Percentiles rank a stretch among this genome's conserved stretches.
Evolutionary conservation across 64 coral and sea anemone genomes (phyloP).

Genomic region (Porites lutea): DNA sequence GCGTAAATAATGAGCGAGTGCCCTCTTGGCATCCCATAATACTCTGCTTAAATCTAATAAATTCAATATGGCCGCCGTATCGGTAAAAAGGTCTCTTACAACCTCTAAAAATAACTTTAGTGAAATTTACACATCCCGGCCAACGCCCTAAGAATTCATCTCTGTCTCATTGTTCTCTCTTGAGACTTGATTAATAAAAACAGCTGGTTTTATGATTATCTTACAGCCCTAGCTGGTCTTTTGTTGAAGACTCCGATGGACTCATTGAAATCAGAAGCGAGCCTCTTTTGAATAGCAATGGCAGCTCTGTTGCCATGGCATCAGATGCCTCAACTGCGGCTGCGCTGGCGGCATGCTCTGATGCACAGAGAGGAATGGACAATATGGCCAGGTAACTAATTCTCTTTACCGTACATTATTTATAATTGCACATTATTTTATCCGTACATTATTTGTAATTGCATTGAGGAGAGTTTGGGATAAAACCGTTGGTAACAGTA

Average conservation of each 20-base stretch:
- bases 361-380: conserved; percentile 83
- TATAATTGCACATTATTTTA: neutral
- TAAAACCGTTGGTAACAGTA: neutral
- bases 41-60: too few relatives aligned
- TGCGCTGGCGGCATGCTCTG: conserved; percentile 78
- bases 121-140: too few relatives aligned
- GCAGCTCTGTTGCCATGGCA: conserved; percentile 32
- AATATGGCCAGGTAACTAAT: conserved; percentile 59
- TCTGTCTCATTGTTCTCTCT: too few relatives aligned
- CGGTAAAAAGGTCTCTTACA: too few relatives aligned
- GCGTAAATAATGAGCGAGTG: too few relatives aligned
- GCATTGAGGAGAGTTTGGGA: neutral
- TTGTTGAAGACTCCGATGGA: conserved; percentile 57
- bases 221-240: conserved; percentile 32
- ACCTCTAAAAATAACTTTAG: too few relatives aligned
- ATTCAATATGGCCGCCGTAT: too few relatives aligned
- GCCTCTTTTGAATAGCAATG: neutral
- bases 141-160: too few relatives aligned
- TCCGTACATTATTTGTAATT: neutral
- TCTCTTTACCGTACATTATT: neutral
- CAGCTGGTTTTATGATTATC: neutral
- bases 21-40: too few relatives aligned
- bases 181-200: too few relatives aligned
- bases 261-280: conserved; percentile 28
- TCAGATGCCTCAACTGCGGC: conserved; percentile 78